Evolutionary conservation across 1,140 invertebrate genomes (phyloP).

Genomic region (Batillaria attramentaria): DNA sequence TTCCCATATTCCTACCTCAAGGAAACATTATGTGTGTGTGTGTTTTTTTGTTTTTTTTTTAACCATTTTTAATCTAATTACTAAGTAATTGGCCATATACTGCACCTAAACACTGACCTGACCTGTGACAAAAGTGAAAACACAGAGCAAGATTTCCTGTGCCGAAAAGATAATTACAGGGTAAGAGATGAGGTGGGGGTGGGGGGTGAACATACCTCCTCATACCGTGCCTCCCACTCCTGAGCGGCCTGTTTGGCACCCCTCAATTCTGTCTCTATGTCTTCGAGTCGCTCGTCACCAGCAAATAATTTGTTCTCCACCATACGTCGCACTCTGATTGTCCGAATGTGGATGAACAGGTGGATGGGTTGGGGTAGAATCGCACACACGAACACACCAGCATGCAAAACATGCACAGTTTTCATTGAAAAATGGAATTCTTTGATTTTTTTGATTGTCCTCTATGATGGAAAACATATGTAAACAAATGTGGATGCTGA

Average conservation of each 20-base stretch:
- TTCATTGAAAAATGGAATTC: neutral
- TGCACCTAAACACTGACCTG: no score
- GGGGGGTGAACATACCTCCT: slow-evolving; percentile 85
- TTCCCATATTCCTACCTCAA: no score
- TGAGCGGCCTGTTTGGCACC: slow-evolving; percentile 98
- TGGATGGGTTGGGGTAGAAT: slow-evolving; percentile 8
- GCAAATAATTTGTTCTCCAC: slow-evolving; percentile 99
- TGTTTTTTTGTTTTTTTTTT: no score
- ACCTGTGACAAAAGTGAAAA: no score
- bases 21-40: no score
- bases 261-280: slow-evolving; percentile 97
- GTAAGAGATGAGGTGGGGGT: neutral
- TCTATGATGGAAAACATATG: no score
- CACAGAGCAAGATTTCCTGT: no score
- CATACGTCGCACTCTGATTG: slow-evolving; percentile 94
- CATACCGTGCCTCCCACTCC: slow-evolving; percentile 99
- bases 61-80: no score
- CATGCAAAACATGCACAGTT: slow-evolving; percentile 32
- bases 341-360: neutral
- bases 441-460: neutral
- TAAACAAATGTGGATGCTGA: no score
- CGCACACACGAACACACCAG: slow-evolving; percentile 19
- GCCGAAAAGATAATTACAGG: no score
- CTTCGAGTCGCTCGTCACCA: slow-evolving; percentile 99
- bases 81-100: no score